phyloP scores from a whole-genome alignment of 1,140 invertebrate species.

The Drosophila navojoa region DNA sequence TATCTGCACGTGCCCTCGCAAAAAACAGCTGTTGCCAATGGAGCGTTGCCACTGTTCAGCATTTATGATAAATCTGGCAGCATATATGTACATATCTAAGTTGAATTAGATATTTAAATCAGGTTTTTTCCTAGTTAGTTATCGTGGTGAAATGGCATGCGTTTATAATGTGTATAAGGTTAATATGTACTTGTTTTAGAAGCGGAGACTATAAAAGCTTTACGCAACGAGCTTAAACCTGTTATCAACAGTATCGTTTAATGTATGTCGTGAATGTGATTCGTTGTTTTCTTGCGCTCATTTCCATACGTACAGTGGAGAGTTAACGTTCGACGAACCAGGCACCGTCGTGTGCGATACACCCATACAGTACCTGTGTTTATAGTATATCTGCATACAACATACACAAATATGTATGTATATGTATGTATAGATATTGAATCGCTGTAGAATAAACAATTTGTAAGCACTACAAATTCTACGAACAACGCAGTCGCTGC shows the following conservation, averaged over 20 bases:
- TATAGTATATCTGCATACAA: not conserved
- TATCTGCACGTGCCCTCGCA: constrained; percentile 12
- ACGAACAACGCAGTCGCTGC: constrained; percentile 18
- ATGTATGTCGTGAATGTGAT: constrained; percentile 21
- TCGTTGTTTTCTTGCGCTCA: constrained; percentile 45
- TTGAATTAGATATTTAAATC: constrained; percentile 21
- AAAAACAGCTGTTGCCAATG: constrained; percentile 17
- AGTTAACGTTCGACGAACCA: constrained; percentile 41
- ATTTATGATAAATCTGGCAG: constrained; percentile 9
- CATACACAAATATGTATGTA: constrained; percentile 2
- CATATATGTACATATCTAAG: not conserved
- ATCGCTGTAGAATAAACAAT: constrained; percentile 30
- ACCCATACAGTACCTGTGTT: constrained; percentile 1
- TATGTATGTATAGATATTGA: constrained; percentile 11
- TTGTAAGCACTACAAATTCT: constrained; percentile 19
- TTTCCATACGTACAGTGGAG: constrained; percentile 39
- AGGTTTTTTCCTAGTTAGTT: constrained; percentile 1
- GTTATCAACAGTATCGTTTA: constrained; percentile 55
- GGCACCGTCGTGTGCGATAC: not conserved
- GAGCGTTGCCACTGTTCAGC: constrained; percentile 17
- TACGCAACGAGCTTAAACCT: constrained; percentile 62
- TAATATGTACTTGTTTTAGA: not conserved
- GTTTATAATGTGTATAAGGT: not conserved
- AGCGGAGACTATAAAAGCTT: constrained; percentile 32
- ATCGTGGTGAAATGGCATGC: constrained; percentile 17